Base-by-base conservation (phyloP, 2,113 vertebrate genomes). In the Acanthisitta chloris region DNA sequence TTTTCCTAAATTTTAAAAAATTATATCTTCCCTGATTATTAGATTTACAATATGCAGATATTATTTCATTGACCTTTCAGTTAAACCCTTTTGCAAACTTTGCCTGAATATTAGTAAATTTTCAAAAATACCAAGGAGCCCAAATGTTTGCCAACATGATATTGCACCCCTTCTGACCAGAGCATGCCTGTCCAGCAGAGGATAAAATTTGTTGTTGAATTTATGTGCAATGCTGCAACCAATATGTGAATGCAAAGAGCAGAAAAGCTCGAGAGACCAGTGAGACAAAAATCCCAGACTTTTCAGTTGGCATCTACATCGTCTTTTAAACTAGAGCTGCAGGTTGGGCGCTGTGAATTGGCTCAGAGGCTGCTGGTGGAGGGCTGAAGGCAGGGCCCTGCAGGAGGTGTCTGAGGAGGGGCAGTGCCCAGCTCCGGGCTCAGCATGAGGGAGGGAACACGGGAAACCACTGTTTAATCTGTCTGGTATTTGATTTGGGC, bases 61-160 rank as follows among this genome's bases (percentile, higher is more conserved):
- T 92, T 92, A 71, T 94, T 96, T 87, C 80, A 73, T 58, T 95
- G 96, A 96, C 88, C 87, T 97, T 97, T 95, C 66, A 46, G 38
- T 79, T 90, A 94, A 96, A 78, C 17, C 43, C 59, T 82, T 94
- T 88, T 84, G 79, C 85, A 95, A 95, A 94, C 81, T 93, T 87
- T 8, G 10, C 34, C 34, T 69, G 87, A 93, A 73, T 67, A 70
- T 55, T 55, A 92, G 70, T 67, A 90, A 83, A 94, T 64, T 64
- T 92, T 52, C 69, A 86, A 86, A 92, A 94, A 91, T 58, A 84
- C 59, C 87, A 71, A 83, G 33, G 25, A 90, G 65, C 29, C 43
- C 58, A 73, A 92, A 73, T 57, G 48, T 81, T 90, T 96, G 81
- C 66, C 91, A 93, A 51, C 74, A 54, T 61, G 77, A 71, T 72